These are phyloP conservation scores for Regulus satrapa DNA, from an alignment of 2,113 vertebrate species.

Conservation along the genomic window DNA sequence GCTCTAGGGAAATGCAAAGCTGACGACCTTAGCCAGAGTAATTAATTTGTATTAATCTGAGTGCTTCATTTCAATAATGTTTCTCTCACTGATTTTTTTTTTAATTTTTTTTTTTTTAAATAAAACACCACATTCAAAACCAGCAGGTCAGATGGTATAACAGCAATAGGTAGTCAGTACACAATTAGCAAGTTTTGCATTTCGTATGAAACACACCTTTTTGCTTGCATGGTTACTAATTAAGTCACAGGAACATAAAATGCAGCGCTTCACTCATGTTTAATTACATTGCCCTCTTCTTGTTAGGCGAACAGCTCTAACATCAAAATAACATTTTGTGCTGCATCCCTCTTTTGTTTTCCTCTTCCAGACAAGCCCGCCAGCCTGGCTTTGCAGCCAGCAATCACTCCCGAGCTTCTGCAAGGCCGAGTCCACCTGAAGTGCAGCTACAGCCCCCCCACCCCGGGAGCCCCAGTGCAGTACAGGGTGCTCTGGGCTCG, in stretches of 20 bases:
- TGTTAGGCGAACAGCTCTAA: not conserved
- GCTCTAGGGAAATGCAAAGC: slow-evolving; percentile 64
- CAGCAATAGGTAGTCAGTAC: not conserved
- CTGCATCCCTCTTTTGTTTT: not conserved
- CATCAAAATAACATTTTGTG: not conserved
- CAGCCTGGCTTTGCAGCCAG: not conserved
- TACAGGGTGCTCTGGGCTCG: slow-evolving; percentile 78
- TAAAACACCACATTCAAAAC: not conserved
- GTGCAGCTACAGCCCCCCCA: slow-evolving; percentile 62
- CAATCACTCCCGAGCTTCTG: slow-evolving; percentile 56
- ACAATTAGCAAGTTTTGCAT: not conserved
- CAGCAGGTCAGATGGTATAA: not conserved
- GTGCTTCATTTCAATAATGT: not conserved
- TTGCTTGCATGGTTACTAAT: not conserved
- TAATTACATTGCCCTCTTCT: not conserved
- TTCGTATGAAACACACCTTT: not conserved
- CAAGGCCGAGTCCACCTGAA: slow-evolving; percentile 67
- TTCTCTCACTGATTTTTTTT: not conserved
- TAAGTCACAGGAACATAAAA: not conserved
- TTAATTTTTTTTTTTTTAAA: too few relatives aligned
- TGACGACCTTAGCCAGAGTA: slow-evolving; percentile 70
- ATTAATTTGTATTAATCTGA: slow-evolving; percentile 19
- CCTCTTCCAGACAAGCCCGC: not conserved
- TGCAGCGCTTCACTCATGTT: not conserved
- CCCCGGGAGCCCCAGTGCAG: not conserved